Evolutionary conservation across 2,888 invertebrate genomes (phyloP).

Genomic region (Pemphredon lugubris): DNA sequence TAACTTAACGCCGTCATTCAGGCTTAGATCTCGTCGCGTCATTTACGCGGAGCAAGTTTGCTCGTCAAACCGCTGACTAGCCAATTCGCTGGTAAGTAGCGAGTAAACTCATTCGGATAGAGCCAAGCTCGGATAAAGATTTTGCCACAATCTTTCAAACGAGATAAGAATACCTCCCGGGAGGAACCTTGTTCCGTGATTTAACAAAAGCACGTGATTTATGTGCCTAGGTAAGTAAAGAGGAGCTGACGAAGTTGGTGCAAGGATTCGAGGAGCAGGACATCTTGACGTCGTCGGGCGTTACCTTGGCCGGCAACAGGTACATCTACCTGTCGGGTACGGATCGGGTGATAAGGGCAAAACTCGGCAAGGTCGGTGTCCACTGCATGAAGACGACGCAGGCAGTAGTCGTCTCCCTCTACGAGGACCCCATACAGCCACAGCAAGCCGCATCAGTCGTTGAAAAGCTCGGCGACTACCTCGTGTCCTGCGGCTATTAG

Average conservation of each 20-base stretch:
- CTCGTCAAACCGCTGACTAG: too few relatives aligned
- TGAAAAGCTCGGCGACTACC: slow-evolving; percentile 98
- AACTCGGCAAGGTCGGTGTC: slow-evolving; percentile 95
- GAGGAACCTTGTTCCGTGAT: too few relatives aligned
- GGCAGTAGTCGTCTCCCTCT: slow-evolving; percentile 96
- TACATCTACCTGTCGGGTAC: slow-evolving; percentile 98
- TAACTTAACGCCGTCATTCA: too few relatives aligned
- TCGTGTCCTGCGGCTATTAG: slow-evolving; percentile 98
- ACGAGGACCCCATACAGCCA: slow-evolving; percentile 97
- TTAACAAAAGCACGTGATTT: too few relatives aligned
- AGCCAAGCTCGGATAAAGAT: too few relatives aligned
- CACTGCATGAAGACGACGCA: slow-evolving; percentile 98
- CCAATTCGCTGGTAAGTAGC: too few relatives aligned
- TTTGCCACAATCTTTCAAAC: too few relatives aligned
- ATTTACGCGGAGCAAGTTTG: too few relatives aligned
- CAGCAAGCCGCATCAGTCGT: slow-evolving; percentile 98
- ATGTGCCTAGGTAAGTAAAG: slow-evolving; percentile 87
- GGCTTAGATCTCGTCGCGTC: too few relatives aligned
- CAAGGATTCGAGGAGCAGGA: slow-evolving; percentile 95
- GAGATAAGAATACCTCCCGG: too few relatives aligned
- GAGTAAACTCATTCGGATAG: too few relatives aligned
- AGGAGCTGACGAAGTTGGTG: slow-evolving; percentile 94
- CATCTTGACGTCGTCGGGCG: slow-evolving; percentile 93
- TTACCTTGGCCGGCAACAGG: slow-evolving; percentile 94
- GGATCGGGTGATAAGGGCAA: slow-evolving; percentile 96